A percentile compares a stretch with the other conserved stretches of the same genome.
Conservation (phyloP, 2,797 vertebrate species). For the Gastrophryne carolinensis region DNA sequence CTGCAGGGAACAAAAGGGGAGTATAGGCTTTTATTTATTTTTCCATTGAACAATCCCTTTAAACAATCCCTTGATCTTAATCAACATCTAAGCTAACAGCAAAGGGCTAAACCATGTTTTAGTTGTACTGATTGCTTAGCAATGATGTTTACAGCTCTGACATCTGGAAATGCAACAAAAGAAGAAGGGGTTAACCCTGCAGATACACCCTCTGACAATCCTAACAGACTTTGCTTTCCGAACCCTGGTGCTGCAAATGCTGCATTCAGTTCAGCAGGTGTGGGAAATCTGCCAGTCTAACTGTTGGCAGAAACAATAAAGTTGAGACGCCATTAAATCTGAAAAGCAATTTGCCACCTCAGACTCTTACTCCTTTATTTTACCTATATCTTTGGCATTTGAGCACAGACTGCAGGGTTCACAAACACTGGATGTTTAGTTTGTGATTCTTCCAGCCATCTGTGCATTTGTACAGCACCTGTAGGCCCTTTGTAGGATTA, state of each 20-base stretch:
- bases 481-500: slow-evolving; percentile 72
- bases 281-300: slow-evolving; percentile 55
- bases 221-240: too few relatives aligned
- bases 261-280: slow-evolving; percentile 56
- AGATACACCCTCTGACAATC: too few relatives aligned
- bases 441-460: slow-evolving; percentile 49
- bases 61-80: too few relatives aligned
- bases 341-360: slow-evolving; percentile 33
- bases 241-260: slow-evolving; percentile 45
- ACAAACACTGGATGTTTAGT: not conserved
- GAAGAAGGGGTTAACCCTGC: too few relatives aligned
- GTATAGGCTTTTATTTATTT: too few relatives aligned
- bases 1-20: too few relatives aligned
- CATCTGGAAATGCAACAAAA: too few relatives aligned
- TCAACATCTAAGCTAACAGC: too few relatives aligned
- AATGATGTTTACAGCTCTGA: too few relatives aligned
- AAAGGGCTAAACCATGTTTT: too few relatives aligned
- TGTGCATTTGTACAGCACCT: slow-evolving; percentile 55
- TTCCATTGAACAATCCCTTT: too few relatives aligned
- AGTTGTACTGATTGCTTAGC: too few relatives aligned
- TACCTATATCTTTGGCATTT: slow-evolving; percentile 58
- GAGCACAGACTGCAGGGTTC: slow-evolving; percentile 27
- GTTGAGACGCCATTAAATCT: slow-evolving; percentile 40
- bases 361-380: slow-evolving; percentile 53
- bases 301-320: slow-evolving; percentile 45